A percentile compares a stretch with the other conserved stretches of the same genome.
Conservation (phyloP, 2,888 invertebrate species). For the Harpalus rufipes region DNA sequence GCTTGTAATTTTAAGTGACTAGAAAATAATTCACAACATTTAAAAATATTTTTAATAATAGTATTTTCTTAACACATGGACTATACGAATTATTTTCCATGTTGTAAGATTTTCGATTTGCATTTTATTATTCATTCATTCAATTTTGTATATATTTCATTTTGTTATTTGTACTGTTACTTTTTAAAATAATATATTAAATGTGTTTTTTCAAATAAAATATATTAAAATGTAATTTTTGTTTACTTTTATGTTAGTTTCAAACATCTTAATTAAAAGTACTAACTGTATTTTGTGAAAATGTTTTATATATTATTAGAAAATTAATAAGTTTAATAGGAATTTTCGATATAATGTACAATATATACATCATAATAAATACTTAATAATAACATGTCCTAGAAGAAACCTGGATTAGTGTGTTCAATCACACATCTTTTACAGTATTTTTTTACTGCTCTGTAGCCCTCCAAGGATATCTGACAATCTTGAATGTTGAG, state of each 20-base stretch:
- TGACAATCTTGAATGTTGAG: slow-evolving; percentile 96
- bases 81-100: not conserved
- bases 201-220: slow-evolving; percentile 18
- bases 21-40: slow-evolving; percentile 21
- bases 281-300: not conserved
- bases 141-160: no score
- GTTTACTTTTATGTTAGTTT: not conserved
- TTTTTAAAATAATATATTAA: slow-evolving; percentile 7
- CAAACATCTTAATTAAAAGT: not conserved
- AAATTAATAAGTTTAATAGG: slow-evolving; percentile 65
- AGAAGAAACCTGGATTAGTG: slow-evolving; percentile 96
- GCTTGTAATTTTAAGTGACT: slow-evolving; percentile 15
- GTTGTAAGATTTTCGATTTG: not conserved
- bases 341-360: slow-evolving; percentile 61
- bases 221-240: not conserved
- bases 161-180: not conserved
- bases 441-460: slow-evolving; percentile 95
- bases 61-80: slow-evolving; percentile 14
- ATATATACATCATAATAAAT: slow-evolving; percentile 65
- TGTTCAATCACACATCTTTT: slow-evolving; percentile 96
- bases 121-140: no score
- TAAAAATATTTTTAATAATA: slow-evolving; percentile 21
- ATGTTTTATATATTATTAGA: slow-evolving; percentile 50
- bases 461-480: slow-evolving; percentile 92
- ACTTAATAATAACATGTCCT: slow-evolving; percentile 71